phyloP scores from a whole-genome alignment of 1,140 invertebrate genomes.

The Saccostrea glomerata region DNA sequence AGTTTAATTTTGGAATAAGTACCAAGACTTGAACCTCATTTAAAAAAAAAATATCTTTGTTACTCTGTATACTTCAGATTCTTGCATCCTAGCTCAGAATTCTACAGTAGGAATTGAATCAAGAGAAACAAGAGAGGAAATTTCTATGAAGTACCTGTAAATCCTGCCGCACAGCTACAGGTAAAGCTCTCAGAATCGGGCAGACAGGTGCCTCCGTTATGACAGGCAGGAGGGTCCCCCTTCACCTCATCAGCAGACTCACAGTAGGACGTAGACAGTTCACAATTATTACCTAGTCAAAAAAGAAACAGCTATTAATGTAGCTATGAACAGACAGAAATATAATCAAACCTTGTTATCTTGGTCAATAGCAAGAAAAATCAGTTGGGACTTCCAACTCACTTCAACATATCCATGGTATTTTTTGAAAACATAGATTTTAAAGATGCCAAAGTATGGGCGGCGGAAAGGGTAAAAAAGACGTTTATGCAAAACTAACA shows the following conservation, averaged over 20 bases:
- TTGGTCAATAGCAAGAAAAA: neutral
- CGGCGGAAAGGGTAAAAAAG: too few relatives aligned
- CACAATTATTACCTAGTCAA: constrained; percentile 66
- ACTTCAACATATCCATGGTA: too few relatives aligned
- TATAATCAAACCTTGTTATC: neutral
- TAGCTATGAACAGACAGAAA: neutral
- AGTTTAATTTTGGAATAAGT: too few relatives aligned
- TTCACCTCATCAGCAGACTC: constrained; percentile 46
- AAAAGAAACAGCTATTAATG: neutral
- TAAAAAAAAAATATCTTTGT: too few relatives aligned
- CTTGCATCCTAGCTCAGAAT: too few relatives aligned
- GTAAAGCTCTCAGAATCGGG: constrained; percentile 80
- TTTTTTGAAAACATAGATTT: too few relatives aligned
- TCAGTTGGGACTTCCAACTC: neutral
- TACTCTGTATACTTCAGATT: too few relatives aligned
- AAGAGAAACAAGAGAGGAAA: neutral
- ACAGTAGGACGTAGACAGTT: constrained; percentile 65
- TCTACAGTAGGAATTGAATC: too few relatives aligned
- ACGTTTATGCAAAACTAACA: too few relatives aligned
- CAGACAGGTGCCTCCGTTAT: constrained; percentile 65
- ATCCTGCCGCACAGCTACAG: constrained; percentile 66
- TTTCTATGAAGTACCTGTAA: constrained; percentile 55
- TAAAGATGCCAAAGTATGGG: too few relatives aligned
- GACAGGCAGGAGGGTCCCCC: constrained; percentile 55
- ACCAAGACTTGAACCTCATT: too few relatives aligned